A percentile compares a stretch with the other conserved stretches of the same genome.
Evolutionary conservation across 2,888 invertebrate genomes (phyloP).

Genomic region (Scaptomyza polygonia): DNA sequence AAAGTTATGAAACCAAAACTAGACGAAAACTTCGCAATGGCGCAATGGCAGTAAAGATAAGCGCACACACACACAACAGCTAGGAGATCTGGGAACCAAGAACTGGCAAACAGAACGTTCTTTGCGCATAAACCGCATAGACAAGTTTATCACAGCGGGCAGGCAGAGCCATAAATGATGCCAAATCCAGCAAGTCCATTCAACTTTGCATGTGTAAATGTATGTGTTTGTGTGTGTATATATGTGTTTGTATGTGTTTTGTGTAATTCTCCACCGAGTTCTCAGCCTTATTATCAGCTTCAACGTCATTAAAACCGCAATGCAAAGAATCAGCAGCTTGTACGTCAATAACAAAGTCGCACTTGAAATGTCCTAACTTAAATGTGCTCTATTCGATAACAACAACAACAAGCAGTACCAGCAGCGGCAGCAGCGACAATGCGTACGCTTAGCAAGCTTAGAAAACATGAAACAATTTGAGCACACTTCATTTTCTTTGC

Average conservation of each 20-base stretch:
- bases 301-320: slow-evolving; percentile 52
- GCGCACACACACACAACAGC: slow-evolving; percentile 3
- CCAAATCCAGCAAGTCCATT: slow-evolving; percentile 52
- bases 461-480: slow-evolving; percentile 54
- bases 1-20: slow-evolving; percentile 54
- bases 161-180: slow-evolving; percentile 48
- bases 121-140: slow-evolving; percentile 54
- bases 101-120: slow-evolving; percentile 42
- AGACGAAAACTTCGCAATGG: slow-evolving; percentile 75
- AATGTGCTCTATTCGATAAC: no score
- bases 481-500: slow-evolving; percentile 13
- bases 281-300: slow-evolving; percentile 38
- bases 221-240: background rate
- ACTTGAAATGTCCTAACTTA: slow-evolving; percentile 39
- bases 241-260: slow-evolving; percentile 19
- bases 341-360: slow-evolving; percentile 29
- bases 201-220: slow-evolving; percentile 27
- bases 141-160: slow-evolving; percentile 64
- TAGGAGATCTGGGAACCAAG: slow-evolving; percentile 23
- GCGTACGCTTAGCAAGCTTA: slow-evolving; percentile 52
- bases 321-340: slow-evolving; percentile 10
- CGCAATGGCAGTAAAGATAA: slow-evolving; percentile 58
- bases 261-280: slow-evolving; percentile 51
- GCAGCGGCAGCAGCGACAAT: slow-evolving; percentile 20
- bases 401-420: slow-evolving; percentile 1